phyloP scores from a whole-genome alignment of 2,113 vertebrate species.

The Mixornis gularis region DNA sequence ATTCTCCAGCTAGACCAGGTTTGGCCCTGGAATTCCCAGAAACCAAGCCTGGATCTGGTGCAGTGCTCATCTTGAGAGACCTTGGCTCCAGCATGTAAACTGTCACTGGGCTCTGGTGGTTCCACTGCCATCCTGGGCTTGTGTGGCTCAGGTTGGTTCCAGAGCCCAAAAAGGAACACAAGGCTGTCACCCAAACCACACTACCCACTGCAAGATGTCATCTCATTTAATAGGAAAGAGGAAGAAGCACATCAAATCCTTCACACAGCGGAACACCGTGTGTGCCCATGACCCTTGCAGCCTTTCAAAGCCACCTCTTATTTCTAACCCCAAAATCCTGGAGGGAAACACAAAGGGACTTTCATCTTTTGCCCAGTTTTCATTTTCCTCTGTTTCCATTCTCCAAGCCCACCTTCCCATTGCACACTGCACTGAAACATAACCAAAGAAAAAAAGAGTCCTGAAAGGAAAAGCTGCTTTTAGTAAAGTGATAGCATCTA shows the following conservation, averaged over 20 bases:
- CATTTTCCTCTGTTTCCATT: background rate
- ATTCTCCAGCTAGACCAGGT: background rate
- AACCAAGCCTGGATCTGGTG: background rate
- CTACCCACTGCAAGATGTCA: accelerated
- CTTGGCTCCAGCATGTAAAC: background rate
- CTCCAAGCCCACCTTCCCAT: background rate
- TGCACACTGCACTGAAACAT: background rate
- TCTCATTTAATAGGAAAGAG: background rate
- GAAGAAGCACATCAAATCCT: background rate
- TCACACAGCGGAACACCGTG: background rate
- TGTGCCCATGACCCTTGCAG: background rate
- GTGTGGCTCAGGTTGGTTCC: background rate
- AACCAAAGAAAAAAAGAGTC: background rate
- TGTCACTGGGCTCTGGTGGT: background rate
- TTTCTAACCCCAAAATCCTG: background rate
- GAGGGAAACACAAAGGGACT: background rate
- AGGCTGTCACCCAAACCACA: background rate
- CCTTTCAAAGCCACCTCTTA: background rate
- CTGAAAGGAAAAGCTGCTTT: background rate
- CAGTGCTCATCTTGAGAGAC: background rate
- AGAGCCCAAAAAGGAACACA: background rate
- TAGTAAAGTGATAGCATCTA: background rate
- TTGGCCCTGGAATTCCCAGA: background rate
- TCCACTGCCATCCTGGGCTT: background rate
- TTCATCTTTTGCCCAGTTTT: background rate